Evolutionary conservation across 2,888 invertebrate genomes (phyloP), one percentile per base, ranked within the genome.

Genomic region (Blera fallax): DNA sequence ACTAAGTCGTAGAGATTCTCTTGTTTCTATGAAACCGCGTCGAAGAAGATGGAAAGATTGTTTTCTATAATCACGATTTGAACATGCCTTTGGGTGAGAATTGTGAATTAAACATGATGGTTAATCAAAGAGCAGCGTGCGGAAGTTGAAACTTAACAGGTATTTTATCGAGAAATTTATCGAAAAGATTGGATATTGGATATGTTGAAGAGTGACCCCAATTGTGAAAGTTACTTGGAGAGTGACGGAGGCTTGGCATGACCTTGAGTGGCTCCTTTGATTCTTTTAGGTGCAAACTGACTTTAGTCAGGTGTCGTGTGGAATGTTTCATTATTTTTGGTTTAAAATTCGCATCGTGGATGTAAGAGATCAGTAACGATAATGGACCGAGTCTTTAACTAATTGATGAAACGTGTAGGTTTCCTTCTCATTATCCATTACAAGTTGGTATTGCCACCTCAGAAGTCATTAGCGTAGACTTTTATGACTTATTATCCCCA

Each of bases 101-200:
- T 21, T 62, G 14, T 54, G 27, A 52, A 73, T 37, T 29, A 27
- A 73, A 52, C 27, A 29, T 50, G 52, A 72, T 7, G 37, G 29
- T 24, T 32, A 43, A 43, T 52, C 69, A 18, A 7, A 16, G 6
- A 29, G 37, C n/a, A 21, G 10, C 27, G 29, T 72, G 60, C 21
- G 50, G 58, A 60, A 60, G 58, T 70, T 32, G 58, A 32, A 16
- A 43, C 11, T 18, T 45, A 37, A 21, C 48, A 60, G 72, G 48
- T 48, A 54, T 50, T 40, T 56, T 16, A 37, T 14, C 3, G 14
- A 62, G 43, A 45, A 16, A 62, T 29, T 27, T 16, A 29, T 6
- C 1, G n/a, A 11, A 7, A n/a, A 24, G 4, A 14, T 18, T 16
- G 7, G n/a, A n/a, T 8, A 11, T 45, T 7, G 10, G 21, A 32